A percentile compares a stretch with the other conserved stretches of the same genome.
phyloP scores from a whole-genome alignment of 2,797 vertebrate species.

The Propithecus deckenii region DNA sequence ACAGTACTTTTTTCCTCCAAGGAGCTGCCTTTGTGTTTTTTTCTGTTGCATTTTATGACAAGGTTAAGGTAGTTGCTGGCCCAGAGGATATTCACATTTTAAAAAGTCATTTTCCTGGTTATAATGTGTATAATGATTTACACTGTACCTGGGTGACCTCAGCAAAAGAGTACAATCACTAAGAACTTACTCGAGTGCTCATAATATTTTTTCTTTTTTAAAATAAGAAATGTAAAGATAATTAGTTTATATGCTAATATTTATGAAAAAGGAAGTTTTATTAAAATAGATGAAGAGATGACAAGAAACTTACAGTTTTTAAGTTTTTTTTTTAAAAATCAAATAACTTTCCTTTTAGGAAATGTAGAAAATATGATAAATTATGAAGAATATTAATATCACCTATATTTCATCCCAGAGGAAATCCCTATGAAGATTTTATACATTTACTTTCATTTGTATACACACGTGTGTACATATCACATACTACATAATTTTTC shows the following conservation, averaged over 20 bases:
- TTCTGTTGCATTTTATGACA: background rate
- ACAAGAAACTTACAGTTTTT: background rate
- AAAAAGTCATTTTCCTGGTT: background rate
- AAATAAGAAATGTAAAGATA: constrained; percentile 29
- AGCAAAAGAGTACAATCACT: background rate
- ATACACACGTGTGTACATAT: background rate
- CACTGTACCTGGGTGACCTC: background rate
- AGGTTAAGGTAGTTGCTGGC: background rate
- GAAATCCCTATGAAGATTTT: constrained; percentile 2
- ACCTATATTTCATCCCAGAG: background rate
- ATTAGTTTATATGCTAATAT: background rate
- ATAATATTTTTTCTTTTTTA: background rate
- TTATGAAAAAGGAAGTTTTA: background rate
- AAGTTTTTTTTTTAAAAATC: background rate
- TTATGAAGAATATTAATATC: background rate
- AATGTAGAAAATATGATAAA: background rate
- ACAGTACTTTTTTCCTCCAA: background rate
- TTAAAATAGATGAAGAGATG: background rate
- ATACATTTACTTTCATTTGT: background rate
- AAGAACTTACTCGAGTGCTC: background rate
- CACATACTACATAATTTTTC: background rate
- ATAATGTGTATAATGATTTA: background rate
- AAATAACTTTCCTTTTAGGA: background rate
- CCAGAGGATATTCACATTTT: background rate
- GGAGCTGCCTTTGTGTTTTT: background rate